Conservation (phyloP, 2,113 vertebrate genomes). For the Gallinago paraguaiae region DNA sequence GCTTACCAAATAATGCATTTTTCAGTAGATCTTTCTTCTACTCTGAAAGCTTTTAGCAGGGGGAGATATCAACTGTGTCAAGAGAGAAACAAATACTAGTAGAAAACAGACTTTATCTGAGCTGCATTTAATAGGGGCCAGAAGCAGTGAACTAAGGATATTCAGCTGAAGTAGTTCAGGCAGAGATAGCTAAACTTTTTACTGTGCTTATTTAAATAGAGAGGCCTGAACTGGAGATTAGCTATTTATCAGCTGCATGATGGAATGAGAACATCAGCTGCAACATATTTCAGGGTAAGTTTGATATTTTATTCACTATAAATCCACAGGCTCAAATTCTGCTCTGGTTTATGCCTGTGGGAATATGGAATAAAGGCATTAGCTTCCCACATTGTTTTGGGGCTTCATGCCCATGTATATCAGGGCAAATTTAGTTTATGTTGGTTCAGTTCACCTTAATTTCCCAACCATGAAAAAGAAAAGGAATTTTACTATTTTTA, state of each 20-base stretch:
- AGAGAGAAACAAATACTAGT: slow-evolving; percentile 25
- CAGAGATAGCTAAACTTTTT: slow-evolving; percentile 60
- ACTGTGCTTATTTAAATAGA: slow-evolving; percentile 54
- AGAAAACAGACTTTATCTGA: slow-evolving; percentile 42
- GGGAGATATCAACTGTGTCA: neutral
- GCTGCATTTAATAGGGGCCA: slow-evolving; percentile 42
- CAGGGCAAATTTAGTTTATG: neutral
- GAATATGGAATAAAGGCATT: slow-evolving; percentile 7
- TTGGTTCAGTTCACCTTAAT: slow-evolving; percentile 8
- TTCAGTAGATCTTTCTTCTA: neutral
- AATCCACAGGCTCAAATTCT: slow-evolving; percentile 19
- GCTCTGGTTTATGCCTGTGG: neutral
- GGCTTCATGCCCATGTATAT: neutral
- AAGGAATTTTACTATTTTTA: neutral
- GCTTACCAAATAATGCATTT: neutral
- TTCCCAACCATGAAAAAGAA: neutral
- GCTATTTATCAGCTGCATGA: slow-evolving; percentile 54
- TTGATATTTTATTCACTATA: slow-evolving; percentile 22
- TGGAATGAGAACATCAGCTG: slow-evolving; percentile 52
- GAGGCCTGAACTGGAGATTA: slow-evolving; percentile 55
- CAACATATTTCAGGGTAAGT: slow-evolving; percentile 14
- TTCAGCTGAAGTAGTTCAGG: slow-evolving; percentile 52
- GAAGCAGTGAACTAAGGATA: slow-evolving; percentile 32
- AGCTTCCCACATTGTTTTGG: neutral
- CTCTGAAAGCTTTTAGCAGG: neutral